These are phyloP conservation scores for Champsocephalus gunnari DNA, from an alignment of 2,797 vertebrate species.

Conservation along the genomic window DNA sequence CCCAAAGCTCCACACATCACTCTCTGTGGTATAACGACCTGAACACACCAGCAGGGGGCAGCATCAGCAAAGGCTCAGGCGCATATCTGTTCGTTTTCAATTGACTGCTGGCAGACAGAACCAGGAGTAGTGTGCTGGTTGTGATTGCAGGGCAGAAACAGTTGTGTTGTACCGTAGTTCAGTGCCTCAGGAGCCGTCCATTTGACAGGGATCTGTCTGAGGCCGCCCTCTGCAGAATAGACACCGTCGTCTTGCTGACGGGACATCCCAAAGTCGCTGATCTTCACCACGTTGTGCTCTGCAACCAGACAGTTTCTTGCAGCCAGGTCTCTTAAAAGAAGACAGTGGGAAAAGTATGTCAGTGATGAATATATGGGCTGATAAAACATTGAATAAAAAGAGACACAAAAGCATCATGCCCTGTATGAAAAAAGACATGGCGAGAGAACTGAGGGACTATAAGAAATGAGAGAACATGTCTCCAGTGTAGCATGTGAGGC, in stretches of 20 bases:
- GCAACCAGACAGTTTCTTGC: conserved; percentile 97
- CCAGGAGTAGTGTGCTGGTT: not conserved
- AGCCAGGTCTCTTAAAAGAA: conserved; percentile 90
- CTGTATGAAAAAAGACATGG: not conserved
- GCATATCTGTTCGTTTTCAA: not conserved
- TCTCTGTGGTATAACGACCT: conserved; percentile 95
- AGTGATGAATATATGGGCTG: not conserved
- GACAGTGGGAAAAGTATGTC: not conserved
- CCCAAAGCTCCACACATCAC: conserved; percentile 97
- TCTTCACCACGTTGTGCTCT: conserved; percentile 91
- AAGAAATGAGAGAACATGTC: conserved; percentile 26
- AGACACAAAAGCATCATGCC: not conserved
- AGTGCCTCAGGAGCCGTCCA: conserved; percentile 98
- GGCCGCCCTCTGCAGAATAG: conserved; percentile 90
- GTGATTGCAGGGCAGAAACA: conserved; percentile 12
- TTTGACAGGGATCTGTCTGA: conserved; percentile 96
- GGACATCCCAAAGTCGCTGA: conserved; percentile 99
- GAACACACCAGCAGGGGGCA: conserved; percentile 76
- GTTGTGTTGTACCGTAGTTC: conserved; percentile 88
- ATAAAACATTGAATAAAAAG: conserved; percentile 19
- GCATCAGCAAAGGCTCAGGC: conserved; percentile 60
- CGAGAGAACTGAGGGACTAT: not conserved
- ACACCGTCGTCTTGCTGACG: conserved; percentile 92
- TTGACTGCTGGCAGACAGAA: conserved; percentile 4
- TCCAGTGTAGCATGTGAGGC: conserved; percentile 27